These are phyloP conservation scores for Protula sp. DNA, from an alignment of 2,888 invertebrate species.

Conservation along the genomic window DNA sequence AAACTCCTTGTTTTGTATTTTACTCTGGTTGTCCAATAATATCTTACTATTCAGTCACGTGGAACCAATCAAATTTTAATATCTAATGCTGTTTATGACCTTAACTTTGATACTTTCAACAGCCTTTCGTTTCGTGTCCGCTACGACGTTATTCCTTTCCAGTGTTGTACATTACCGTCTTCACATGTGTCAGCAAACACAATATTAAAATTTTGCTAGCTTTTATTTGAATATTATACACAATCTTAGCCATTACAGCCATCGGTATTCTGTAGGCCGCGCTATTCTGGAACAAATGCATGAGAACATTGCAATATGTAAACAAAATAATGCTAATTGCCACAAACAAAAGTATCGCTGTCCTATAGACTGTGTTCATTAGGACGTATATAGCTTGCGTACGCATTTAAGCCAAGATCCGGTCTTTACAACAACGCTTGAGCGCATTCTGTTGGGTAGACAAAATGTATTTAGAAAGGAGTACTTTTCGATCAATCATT, in stretches of 20 bases:
- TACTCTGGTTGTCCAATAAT: not conserved
- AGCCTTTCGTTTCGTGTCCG: not conserved
- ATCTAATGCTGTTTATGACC: not conserved
- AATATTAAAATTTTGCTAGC: not conserved
- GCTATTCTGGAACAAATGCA: too few species aligned
- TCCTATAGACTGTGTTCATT: not conserved
- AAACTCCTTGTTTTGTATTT: not conserved
- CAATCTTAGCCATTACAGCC: not conserved
- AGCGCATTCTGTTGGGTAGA: not conserved
- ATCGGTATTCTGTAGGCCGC: not conserved
- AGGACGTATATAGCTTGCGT: not conserved
- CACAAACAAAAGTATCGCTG: not conserved
- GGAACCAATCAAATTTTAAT: not conserved
- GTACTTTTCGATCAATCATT: not conserved
- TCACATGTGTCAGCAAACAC: not conserved
- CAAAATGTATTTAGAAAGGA: not conserved
- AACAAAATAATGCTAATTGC: too few species aligned
- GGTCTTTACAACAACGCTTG: not conserved
- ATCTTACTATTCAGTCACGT: not conserved
- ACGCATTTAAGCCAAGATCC: not conserved
- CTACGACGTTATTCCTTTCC: not conserved
- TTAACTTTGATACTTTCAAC: not conserved
- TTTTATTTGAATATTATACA: not conserved
- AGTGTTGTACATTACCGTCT: not conserved
- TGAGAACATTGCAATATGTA: too few species aligned